Conservation (phyloP, 2,113 vertebrate species). For the Climacteris rufus region DNA sequence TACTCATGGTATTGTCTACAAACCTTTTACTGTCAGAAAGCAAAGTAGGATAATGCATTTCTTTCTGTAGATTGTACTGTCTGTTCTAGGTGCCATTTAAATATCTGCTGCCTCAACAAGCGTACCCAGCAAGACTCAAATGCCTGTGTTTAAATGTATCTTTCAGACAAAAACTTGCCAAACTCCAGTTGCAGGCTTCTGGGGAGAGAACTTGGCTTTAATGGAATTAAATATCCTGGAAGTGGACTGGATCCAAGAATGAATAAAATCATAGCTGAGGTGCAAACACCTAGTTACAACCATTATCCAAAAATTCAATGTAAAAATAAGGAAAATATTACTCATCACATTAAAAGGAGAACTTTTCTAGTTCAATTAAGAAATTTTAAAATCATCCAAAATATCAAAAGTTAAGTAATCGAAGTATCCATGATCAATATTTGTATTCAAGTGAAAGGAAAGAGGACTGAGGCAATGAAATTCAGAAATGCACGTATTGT, state of each 20-base stretch:
- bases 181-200: background rate
- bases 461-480: background rate
- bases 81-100: background rate
- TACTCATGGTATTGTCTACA: background rate
- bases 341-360: background rate
- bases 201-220: background rate
- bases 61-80: background rate
- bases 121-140: background rate
- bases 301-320: background rate
- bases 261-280: background rate
- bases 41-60: background rate
- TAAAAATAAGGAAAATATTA: background rate
- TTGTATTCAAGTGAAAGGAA: background rate
- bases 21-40: background rate
- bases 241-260: background rate
- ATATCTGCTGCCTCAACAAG: background rate
- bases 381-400: background rate
- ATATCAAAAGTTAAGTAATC: background rate
- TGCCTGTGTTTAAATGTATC: background rate
- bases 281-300: background rate
- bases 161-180: background rate
- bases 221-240: background rate
- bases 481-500: background rate
- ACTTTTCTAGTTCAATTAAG: background rate
- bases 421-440: background rate